phyloP scores from a whole-genome alignment of 2,888 invertebrate genomes.

The Ectemnius lituratus region DNA sequence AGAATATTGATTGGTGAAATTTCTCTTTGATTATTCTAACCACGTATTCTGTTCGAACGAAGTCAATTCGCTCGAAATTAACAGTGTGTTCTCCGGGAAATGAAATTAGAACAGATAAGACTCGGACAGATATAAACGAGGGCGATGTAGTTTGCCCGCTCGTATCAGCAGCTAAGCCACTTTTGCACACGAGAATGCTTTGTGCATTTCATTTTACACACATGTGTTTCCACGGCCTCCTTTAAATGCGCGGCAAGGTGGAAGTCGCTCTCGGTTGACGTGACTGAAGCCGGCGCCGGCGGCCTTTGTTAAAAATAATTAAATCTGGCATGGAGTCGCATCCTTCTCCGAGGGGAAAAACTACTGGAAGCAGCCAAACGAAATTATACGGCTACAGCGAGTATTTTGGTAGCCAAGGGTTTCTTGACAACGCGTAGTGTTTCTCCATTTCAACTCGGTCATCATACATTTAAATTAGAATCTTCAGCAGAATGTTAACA shows the following conservation, averaged over 20 bases:
- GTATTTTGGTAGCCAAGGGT: conserved; percentile 56
- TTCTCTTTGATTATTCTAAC: conserved; percentile 15
- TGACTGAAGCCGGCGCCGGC: neutral
- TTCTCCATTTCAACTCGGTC: conserved; percentile 39
- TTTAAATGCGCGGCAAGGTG: neutral
- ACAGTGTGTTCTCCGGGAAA: conserved; percentile 47
- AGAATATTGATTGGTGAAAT: no score
- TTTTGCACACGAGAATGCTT: neutral
- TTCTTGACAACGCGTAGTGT: conserved; percentile 17
- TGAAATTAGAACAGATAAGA: conserved; percentile 52
- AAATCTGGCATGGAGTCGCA: conserved; percentile 38
- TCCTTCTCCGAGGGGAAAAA: conserved; percentile 28
- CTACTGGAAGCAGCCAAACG: conserved; percentile 31
- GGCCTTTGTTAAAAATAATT: conserved; percentile 53
- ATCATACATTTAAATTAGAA: conserved; percentile 19
- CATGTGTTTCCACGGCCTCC: neutral
- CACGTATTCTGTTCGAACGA: conserved; percentile 28
- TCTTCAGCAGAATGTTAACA: conserved; percentile 5
- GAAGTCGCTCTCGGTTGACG: neutral
- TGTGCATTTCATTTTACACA: conserved; percentile 7
- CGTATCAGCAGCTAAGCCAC: conserved; percentile 11
- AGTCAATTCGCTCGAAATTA: conserved; percentile 54
- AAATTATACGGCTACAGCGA: conserved; percentile 40
- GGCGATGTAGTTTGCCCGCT: conserved; percentile 13
- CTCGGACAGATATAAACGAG: conserved; percentile 25